Base-by-base conservation (phyloP, 2,113 vertebrate species). In the Mola mola region DNA sequence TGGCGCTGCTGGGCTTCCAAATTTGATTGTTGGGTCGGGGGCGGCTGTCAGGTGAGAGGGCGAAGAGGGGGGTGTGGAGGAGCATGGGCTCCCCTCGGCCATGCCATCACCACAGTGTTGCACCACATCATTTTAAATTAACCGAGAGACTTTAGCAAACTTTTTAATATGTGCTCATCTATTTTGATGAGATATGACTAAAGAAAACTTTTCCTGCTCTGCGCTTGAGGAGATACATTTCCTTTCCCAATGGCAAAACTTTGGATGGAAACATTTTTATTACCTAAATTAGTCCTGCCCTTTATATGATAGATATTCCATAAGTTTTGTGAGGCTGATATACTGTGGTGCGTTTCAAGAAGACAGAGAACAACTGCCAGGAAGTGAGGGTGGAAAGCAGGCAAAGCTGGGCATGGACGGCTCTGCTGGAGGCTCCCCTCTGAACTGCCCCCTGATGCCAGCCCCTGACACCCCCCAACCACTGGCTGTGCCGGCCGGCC, bases 401-500 rank as follows among this genome's bases (percentile, higher is more conserved):
- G 72, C 50, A 73, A 60, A 58, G 77, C 78, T 55, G 49, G 61
- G 44, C 52, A 44, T 78, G 79, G 76, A 74, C 55, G 65, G 76
- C 79, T 66, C 16, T 60, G 56, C 72, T 71, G 75, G 66, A 82
- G 70, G 77, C 74, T 62, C 79, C 84, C 87, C 84, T 85, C 83
- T 82, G 58, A 79, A 65, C 78, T 61, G 75, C 79, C 85, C 85
- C 79, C 82, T 48, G 68, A 76, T 72, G 72, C 67, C 79, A 71
- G 78, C 75, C 85, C 72, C 83, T 67, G 82, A 84, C 85, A 64
- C 67, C 78, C 81, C 76, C 81, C 78, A 72, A 12, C 81, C 79
- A 57, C 81, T 79, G 81, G 80, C 87, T 86, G 81, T 81, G 76
- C 78, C 36, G 81, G 91, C 85, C 91, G 90, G 88, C 91, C 93